phyloP scores from a whole-genome alignment of 2,113 vertebrate genomes.

The Junco hyemalis region DNA sequence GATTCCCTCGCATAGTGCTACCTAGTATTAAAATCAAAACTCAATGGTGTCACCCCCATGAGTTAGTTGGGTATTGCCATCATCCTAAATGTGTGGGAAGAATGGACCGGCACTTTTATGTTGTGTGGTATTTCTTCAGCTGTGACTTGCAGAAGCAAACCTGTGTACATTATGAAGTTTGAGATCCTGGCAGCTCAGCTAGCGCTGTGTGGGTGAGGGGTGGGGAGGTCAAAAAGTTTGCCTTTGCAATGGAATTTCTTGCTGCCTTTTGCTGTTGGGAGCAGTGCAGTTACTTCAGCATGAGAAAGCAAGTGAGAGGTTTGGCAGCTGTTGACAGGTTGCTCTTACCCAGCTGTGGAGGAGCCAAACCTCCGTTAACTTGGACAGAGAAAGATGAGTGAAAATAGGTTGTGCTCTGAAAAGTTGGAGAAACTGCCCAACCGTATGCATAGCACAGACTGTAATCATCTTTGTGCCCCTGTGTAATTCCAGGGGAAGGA shows the following conservation, averaged over 20 bases:
- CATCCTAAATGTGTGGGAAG: not conserved
- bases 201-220: accelerated
- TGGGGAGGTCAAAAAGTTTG: not conserved
- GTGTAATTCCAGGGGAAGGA: accelerated
- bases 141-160: not conserved
- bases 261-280: not conserved
- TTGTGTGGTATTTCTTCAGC: not conserved
- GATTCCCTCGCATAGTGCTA: accelerated
- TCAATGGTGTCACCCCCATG: accelerated
- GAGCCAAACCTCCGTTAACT: not conserved
- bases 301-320: not conserved
- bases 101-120: not conserved
- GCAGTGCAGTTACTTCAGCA: not conserved
- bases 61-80: accelerated
- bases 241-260: not conserved
- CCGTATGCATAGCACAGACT: not conserved
- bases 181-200: not conserved
- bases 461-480: not conserved
- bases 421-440: not conserved
- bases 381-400: not conserved
- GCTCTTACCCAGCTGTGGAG: accelerated
- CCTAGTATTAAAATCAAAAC: not conserved
- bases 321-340: not conserved
- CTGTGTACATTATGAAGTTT: accelerated
- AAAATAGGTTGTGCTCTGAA: not conserved